A percentile compares a stretch with the other conserved stretches of the same genome.
Conservation (phyloP, 2,888 invertebrate genomes). For the Scaptomyza parva region DNA sequence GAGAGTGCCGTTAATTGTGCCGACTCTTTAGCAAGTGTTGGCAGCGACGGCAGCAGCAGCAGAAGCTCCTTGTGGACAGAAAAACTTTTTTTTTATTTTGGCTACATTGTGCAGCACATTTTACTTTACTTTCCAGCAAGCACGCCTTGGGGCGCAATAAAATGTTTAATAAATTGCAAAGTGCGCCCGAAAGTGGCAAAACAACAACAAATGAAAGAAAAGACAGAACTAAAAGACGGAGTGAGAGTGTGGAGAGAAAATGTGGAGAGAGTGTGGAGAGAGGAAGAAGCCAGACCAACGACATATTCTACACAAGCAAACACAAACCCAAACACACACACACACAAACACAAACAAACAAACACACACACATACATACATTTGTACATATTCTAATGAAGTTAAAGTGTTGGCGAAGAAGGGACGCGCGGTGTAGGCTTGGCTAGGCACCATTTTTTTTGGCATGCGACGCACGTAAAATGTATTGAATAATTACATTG, state of each 20-base stretch:
- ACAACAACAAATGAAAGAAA: slow-evolving; percentile 20
- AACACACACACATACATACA: neutral
- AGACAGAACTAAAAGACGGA: slow-evolving; percentile 3
- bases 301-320: slow-evolving; percentile 31
- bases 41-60: neutral
- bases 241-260: neutral
- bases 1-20: slow-evolving; percentile 34
- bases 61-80: slow-evolving; percentile 9
- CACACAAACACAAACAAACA: neutral
- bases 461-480: slow-evolving; percentile 74
- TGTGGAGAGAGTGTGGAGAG: neutral
- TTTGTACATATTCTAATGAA: slow-evolving; percentile 68
- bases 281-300: slow-evolving; percentile 31
- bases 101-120: slow-evolving; percentile 47
- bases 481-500: slow-evolving; percentile 80
- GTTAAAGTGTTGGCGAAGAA: slow-evolving; percentile 54
- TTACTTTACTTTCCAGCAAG: slow-evolving; percentile 56
- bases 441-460: slow-evolving; percentile 38
- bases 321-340: too few relatives aligned
- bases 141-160: slow-evolving; percentile 77
- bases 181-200: slow-evolving; percentile 64
- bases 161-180: slow-evolving; percentile 79
- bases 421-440: slow-evolving; percentile 29
- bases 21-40: slow-evolving; percentile 27
- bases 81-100: slow-evolving; percentile 42